A percentile compares a stretch with the other conserved stretches of the same genome.
phyloP scores from a whole-genome alignment of 2,113 vertebrate species.

The Scopus umbretta region DNA sequence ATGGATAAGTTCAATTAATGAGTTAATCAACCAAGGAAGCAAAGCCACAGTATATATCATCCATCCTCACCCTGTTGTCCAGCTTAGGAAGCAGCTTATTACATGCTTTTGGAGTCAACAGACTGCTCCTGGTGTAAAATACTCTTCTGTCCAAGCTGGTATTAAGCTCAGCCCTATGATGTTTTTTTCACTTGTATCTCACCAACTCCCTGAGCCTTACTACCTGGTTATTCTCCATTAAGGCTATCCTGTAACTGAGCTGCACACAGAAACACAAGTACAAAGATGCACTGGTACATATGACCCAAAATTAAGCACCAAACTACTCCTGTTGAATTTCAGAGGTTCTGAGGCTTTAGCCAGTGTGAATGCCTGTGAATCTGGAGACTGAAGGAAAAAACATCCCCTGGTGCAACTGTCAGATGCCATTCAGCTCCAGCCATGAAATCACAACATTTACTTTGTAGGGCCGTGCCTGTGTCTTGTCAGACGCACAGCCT shows the following conservation, averaged over 20 bases:
- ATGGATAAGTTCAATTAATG: not conserved
- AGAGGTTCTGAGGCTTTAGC: not conserved
- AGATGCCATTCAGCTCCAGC: not conserved
- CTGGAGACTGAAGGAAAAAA: not conserved
- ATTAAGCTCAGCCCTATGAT: not conserved
- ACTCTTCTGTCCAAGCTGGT: not conserved
- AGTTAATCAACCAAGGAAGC: not conserved
- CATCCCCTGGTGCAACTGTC: not conserved
- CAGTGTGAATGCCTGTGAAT: not conserved
- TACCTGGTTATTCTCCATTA: not conserved
- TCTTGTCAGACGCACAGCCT: constrained; percentile 25
- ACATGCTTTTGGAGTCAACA: not conserved
- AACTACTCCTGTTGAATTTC: not conserved
- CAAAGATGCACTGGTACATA: not conserved
- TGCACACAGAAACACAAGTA: not conserved
- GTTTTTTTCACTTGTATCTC: not conserved
- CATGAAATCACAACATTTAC: constrained; percentile 47
- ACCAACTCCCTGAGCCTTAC: not conserved
- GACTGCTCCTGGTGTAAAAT: not conserved
- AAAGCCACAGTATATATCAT: not conserved
- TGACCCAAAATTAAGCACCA: not conserved
- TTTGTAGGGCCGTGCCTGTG: constrained; percentile 7
- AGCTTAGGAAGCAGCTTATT: not conserved
- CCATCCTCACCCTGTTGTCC: not conserved
- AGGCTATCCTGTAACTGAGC: not conserved